These are phyloP conservation scores for Stylophora pistillata DNA, from an alignment of 64 coral and sea anemone genomes.

Conservation along the genomic window DNA sequence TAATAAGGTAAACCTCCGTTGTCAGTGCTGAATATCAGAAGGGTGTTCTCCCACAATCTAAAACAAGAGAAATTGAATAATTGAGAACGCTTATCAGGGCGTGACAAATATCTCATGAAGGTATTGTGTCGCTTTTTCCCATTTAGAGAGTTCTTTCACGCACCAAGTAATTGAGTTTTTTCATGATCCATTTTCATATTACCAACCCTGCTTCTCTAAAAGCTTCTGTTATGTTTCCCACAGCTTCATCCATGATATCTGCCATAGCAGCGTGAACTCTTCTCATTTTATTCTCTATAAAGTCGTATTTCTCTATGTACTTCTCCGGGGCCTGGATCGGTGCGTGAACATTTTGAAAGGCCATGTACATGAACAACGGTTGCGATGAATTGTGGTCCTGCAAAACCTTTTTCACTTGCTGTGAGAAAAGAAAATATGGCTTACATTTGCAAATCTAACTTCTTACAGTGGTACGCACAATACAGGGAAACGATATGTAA, in stretches of 20 bases:
- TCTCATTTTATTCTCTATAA: not conserved
- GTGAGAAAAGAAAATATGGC: not conserved
- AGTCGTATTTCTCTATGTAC: slow-evolving; percentile 16
- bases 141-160: too few species aligned
- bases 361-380: slow-evolving; percentile 45
- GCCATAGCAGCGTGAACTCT: slow-evolving; percentile 14
- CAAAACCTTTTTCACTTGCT: not conserved
- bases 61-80: too few species aligned
- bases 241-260: slow-evolving; percentile 42
- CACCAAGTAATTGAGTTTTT: too few species aligned
- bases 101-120: too few species aligned
- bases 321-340: slow-evolving; percentile 15
- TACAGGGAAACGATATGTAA: too few species aligned
- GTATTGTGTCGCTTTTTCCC: too few species aligned
- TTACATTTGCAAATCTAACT: too few species aligned
- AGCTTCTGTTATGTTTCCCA: slow-evolving; percentile 35
- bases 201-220: slow-evolving; percentile 16
- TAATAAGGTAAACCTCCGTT: slow-evolving; percentile 67
- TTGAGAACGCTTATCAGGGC: too few species aligned
- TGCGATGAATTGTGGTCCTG: not conserved
- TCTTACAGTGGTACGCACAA: too few species aligned
- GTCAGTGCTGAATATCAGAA: slow-evolving; percentile 82
- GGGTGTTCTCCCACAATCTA: slow-evolving; percentile 80
- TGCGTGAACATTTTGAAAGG: slow-evolving; percentile 34
- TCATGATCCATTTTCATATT: too few species aligned